Evolutionary conservation across 2,797 vertebrate species (phyloP).

Genomic region (Spinus pinus): DNA sequence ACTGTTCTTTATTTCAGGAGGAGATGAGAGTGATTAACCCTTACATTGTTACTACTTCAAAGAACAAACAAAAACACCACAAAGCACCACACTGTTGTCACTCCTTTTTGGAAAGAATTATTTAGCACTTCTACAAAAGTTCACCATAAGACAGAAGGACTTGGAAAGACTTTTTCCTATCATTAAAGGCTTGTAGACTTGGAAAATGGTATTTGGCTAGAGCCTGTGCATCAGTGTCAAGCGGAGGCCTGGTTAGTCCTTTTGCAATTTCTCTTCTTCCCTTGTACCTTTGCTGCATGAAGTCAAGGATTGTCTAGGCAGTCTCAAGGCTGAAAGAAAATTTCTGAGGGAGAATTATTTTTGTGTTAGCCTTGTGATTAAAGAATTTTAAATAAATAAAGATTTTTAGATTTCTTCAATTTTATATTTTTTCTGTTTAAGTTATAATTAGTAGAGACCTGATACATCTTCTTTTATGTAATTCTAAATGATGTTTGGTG

Average conservation of each 20-base stretch:
- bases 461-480: not conserved
- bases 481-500: not conserved
- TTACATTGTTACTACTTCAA: constrained; percentile 55
- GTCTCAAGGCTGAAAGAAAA: not conserved
- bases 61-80: not conserved
- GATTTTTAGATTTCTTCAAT: not conserved
- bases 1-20: constrained; percentile 47
- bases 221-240: not conserved
- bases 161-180: constrained; percentile 22
- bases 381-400: not conserved
- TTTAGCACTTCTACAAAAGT: constrained; percentile 10
- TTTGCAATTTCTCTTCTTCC: not conserved
- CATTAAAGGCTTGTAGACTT: not conserved
- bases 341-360: not conserved
- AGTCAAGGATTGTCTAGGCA: not conserved
- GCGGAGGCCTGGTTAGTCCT: not conserved
- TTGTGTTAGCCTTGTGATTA: not conserved
- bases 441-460: not conserved
- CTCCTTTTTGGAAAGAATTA: constrained; percentile 3
- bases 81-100: not conserved
- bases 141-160: not conserved
- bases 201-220: not conserved
- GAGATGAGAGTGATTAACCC: constrained; percentile 56
- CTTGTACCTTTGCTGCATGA: not conserved
- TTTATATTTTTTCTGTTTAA: not conserved